Percentiles rank a stretch among this genome's conserved stretches.
Evolutionary conservation across 2,113 vertebrate species (phyloP).

Genomic region (Hydropotes inermis): DNA sequence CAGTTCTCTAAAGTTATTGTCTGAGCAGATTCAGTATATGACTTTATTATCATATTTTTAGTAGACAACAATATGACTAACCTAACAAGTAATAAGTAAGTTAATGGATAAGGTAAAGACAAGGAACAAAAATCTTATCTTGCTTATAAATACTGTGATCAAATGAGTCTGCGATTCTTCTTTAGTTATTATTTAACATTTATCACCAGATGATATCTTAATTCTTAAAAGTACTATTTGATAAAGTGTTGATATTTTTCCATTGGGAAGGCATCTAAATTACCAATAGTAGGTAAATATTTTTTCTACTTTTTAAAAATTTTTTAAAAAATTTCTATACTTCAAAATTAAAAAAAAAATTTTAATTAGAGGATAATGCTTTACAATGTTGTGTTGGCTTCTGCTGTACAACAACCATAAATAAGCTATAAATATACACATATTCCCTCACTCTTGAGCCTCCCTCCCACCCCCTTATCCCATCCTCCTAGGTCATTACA

Average conservation of each 20-base stretch:
- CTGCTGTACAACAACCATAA: not conserved
- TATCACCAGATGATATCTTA: not conserved
- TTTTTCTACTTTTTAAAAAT: not conserved
- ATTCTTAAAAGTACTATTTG: not conserved
- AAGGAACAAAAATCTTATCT: not conserved
- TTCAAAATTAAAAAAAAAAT: not conserved
- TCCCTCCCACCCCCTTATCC: not conserved
- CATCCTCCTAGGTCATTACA: not conserved
- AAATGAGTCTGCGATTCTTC: not conserved
- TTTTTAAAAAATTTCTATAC: not conserved
- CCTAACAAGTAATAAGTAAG: not conserved
- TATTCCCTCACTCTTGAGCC: not conserved
- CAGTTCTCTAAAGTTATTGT: constrained; percentile 40
- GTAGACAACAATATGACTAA: not conserved
- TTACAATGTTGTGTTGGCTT: not conserved
- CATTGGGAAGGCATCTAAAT: not conserved
- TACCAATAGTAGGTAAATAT: not conserved
- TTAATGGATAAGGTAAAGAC: not conserved
- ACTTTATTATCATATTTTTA: constrained; percentile 24
- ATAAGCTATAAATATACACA: not conserved
- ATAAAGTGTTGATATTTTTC: not conserved
- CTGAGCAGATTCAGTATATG: constrained; percentile 36
- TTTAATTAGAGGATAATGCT: not conserved
- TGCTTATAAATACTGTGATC: not conserved
- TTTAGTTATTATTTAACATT: not conserved